Evolutionary conservation across 64 coral and sea anemone species (phyloP), one percentile per base, ranked within the genome.

Genomic region (Montipora capricornis): DNA sequence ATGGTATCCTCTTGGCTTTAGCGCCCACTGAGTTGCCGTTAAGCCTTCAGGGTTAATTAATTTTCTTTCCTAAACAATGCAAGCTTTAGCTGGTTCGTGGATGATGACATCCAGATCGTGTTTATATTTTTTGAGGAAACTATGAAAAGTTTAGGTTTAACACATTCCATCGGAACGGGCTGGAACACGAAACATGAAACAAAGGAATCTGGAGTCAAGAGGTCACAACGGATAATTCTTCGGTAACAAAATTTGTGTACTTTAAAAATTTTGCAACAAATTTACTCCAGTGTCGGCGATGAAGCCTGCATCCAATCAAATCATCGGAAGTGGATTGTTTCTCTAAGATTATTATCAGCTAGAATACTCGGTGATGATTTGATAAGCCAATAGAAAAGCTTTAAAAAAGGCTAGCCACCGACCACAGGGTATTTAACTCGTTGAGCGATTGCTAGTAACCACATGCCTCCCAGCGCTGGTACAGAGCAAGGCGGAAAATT

Each of bases 261-360:
- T 86, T 86, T 71, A 20, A 68, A 49, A 86, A 20, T 86, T 86
- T 86, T 19, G 16, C 19, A 73, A 46, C 62, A 20, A 73, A 47
- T 6, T 17, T 7, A 86, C 49, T 86, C 11, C 66, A 71, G 44
- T 13, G 8, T 19, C 82, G 66, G 29, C 46, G 10, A 12, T 50
- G 45, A 71, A 45, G 47, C 19, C 82, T 86, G 82, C 15, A 64
- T 71, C 82, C 66, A 86, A 86, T 86, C 82, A 86, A 20, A 20
- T 10, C 26, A 86, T 70, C 82, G 82, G 82, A 86, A 71, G 82
- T 86, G 64, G 66, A 70, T 84, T 86, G 82, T 73, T 86, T 70
- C 82, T 73, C 44, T 86, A 71, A 86, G 82, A 86, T 86, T 8
- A 44, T 73, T 86, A 86, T 86, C 82, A 86, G 62, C 82, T 6